Conservation (phyloP, 2,797 vertebrate species). For the Hephaestus fuliginosus region DNA sequence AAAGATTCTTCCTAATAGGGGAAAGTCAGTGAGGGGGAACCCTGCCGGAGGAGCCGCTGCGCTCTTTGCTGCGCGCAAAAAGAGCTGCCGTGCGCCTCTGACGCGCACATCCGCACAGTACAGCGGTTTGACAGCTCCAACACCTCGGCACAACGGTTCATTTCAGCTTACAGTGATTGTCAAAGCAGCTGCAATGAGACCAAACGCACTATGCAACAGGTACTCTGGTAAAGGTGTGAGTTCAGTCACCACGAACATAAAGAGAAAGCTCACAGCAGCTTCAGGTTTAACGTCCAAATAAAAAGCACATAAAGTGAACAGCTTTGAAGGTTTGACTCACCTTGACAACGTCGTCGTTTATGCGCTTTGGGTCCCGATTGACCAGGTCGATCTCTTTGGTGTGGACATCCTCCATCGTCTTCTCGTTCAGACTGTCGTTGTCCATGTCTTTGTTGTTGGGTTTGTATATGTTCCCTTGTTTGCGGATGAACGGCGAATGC, state of each 20-base stretch:
- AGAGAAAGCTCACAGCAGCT: background rate
- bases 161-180: background rate
- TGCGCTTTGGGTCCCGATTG: conserved; percentile 94
- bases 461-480: conserved; percentile 99
- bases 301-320: background rate
- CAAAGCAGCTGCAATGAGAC: background rate
- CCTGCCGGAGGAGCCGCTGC: background rate
- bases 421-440: conserved; percentile 93
- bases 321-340: conserved; percentile 81
- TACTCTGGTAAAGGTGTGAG: background rate
- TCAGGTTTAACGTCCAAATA: background rate
- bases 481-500: conserved; percentile 93
- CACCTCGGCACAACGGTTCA: background rate
- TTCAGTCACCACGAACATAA: background rate
- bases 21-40: conserved; percentile 37
- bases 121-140: conserved; percentile 23
- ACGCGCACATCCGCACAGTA: conserved; percentile 32
- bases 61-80: conserved; percentile 36
- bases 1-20: conserved; percentile 59
- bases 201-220: conserved; percentile 19
- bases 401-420: conserved; percentile 92
- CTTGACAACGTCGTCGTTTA: conserved; percentile 98
- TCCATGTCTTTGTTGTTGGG: conserved; percentile 99
- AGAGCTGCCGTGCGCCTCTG: conserved; percentile 30
- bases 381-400: conserved; percentile 99